These are phyloP conservation scores for Plutella xylostella DNA, from an alignment of 2,888 invertebrate species.

Conservation along the genomic window DNA sequence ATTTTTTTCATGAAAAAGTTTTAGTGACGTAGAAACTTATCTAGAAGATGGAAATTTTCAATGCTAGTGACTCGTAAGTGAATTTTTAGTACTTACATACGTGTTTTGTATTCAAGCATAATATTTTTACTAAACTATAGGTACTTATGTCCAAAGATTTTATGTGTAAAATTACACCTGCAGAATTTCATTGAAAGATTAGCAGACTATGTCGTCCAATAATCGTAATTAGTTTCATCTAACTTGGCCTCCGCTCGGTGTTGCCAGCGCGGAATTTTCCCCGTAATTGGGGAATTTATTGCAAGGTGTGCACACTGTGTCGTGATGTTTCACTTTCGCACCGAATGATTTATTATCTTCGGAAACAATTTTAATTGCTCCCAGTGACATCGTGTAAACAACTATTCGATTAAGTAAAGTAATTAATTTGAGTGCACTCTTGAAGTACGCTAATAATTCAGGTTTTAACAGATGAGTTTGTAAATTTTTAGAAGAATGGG, in stretches of 20 bases:
- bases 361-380: constrained; percentile 68
- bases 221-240: constrained; percentile 55
- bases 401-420: constrained; percentile 70
- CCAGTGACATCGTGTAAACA: constrained; percentile 67
- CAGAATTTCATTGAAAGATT: too few species aligned
- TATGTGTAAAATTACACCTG: too few species aligned
- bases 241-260: constrained; percentile 36
- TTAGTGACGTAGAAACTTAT: too few species aligned
- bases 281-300: constrained; percentile 67
- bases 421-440: constrained; percentile 45
- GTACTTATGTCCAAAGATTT: too few species aligned
- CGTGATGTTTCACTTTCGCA: constrained; percentile 66
- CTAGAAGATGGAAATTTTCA: too few species aligned
- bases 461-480: too few species aligned
- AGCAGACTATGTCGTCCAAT: too few species aligned
- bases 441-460: not conserved
- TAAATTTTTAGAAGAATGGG: not conserved
- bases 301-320: constrained; percentile 60
- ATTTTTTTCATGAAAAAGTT: too few species aligned
- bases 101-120: too few species aligned
- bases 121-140: too few species aligned
- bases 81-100: too few species aligned
- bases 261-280: constrained; percentile 15
- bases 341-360: constrained; percentile 64
- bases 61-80: too few species aligned